Evolutionary conservation across 2,797 vertebrate species (phyloP).

Genomic region (Spinibarbus caldwelli): DNA sequence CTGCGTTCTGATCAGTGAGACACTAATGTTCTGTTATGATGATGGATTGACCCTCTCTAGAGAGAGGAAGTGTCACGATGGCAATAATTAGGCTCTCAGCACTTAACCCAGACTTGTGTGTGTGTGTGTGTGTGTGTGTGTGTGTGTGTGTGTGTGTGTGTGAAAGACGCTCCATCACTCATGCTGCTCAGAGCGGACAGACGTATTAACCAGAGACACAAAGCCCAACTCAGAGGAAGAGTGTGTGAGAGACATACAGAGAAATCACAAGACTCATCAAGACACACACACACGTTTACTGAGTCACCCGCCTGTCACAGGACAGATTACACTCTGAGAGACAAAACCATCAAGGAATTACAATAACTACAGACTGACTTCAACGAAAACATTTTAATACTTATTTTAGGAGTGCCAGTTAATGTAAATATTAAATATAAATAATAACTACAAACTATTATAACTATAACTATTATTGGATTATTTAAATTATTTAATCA

Average conservation of each 20-base stretch:
- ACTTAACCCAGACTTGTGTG: slow-evolving; percentile 62
- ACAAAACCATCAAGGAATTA: background rate
- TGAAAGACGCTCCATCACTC: background rate
- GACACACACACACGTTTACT: background rate
- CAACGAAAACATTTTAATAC: background rate
- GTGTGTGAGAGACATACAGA: background rate
- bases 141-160: background rate
- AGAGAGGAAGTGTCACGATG: slow-evolving; percentile 75
- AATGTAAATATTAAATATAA: background rate
- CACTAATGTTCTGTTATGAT: slow-evolving; percentile 79
- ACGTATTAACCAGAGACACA: slow-evolving; percentile 10
- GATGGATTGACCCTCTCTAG: slow-evolving; percentile 77
- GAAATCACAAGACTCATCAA: background rate
- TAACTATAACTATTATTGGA: background rate
- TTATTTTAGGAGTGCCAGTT: background rate
- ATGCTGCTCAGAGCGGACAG: slow-evolving; percentile 1
- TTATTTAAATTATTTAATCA: background rate
- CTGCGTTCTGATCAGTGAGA: slow-evolving; percentile 63
- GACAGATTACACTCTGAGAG: background rate
- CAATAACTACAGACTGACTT: background rate
- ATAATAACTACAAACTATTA: background rate
- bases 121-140: background rate
- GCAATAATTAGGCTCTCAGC: slow-evolving; percentile 79
- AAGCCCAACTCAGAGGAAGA: background rate
- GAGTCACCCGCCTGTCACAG: background rate